Evolutionary conservation across 2,113 vertebrate species (phyloP).

Genomic region (Scopus umbretta): DNA sequence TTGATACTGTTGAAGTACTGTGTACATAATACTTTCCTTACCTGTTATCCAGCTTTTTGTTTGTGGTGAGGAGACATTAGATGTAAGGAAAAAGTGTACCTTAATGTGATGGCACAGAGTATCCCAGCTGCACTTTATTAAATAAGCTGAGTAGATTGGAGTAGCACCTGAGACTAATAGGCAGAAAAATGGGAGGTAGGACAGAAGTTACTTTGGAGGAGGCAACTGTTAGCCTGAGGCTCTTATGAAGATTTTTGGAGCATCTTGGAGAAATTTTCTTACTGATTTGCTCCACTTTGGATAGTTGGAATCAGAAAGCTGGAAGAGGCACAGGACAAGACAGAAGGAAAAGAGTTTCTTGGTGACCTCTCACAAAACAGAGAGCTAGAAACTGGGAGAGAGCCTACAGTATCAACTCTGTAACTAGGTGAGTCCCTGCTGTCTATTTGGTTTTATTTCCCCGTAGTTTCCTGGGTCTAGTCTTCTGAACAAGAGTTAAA

Average conservation of each 20-base stretch:
- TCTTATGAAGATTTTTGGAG: not conserved
- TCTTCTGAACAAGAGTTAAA: not conserved
- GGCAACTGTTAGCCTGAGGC: not conserved
- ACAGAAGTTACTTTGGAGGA: not conserved
- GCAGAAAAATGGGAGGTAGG: not conserved
- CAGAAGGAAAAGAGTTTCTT: not conserved
- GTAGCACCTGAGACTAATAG: not conserved
- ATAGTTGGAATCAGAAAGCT: not conserved
- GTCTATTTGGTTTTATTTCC: not conserved
- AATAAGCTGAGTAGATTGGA: not conserved
- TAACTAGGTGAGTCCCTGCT: not conserved
- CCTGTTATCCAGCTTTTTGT: not conserved
- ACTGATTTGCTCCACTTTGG: not conserved
- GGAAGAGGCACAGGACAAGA: not conserved
- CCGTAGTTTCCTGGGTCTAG: not conserved
- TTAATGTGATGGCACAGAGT: not conserved
- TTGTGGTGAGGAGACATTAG: not conserved
- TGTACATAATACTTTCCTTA: not conserved
- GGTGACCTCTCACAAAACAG: not conserved
- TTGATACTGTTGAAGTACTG: not conserved
- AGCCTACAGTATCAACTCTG: not conserved
- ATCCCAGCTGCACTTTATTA: not conserved
- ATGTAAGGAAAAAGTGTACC: not conserved
- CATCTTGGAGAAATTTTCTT: not conserved
- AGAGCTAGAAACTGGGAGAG: not conserved